These are phyloP conservation scores for Cataglyphis hispanica DNA, from an alignment of 1,140 invertebrate genomes.

Conservation along the genomic window DNA sequence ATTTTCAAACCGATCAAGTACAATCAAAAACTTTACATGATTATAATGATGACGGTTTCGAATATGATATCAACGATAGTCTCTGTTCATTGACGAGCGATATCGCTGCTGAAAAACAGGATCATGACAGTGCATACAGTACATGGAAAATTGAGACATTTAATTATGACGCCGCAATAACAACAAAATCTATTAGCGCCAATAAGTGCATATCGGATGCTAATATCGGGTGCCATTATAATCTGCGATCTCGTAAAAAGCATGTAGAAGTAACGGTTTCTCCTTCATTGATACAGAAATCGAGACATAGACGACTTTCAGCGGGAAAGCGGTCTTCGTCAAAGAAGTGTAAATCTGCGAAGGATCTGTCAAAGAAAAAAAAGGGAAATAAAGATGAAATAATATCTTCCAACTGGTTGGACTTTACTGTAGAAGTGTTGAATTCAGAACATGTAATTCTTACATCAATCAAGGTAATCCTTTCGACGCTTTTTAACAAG, in stretches of 20 bases:
- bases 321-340: not conserved
- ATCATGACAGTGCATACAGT: conserved; percentile 25
- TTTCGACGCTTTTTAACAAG: conserved; percentile 30
- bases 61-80: not conserved
- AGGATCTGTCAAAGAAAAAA: not conserved
- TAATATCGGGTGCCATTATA: not conserved
- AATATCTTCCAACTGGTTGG: conserved; percentile 51
- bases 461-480: conserved; percentile 48
- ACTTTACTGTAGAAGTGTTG: conserved; percentile 39
- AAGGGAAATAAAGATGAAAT: not conserved
- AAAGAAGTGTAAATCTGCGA: not conserved
- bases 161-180: not conserved
- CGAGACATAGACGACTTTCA: conserved; percentile 4
- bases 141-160: not conserved
- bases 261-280: not conserved
- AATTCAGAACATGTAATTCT: conserved; percentile 11
- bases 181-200: not conserved
- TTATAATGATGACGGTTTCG: not conserved
- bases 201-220: not conserved
- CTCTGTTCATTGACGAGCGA: too few species aligned
- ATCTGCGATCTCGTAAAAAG: not conserved
- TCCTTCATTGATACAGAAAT: not conserved
- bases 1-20: not conserved
- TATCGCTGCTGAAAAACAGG: not conserved
- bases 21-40: not conserved